Conservation (phyloP, 1,140 invertebrate species). For the Oreohelix idahoensis region DNA sequence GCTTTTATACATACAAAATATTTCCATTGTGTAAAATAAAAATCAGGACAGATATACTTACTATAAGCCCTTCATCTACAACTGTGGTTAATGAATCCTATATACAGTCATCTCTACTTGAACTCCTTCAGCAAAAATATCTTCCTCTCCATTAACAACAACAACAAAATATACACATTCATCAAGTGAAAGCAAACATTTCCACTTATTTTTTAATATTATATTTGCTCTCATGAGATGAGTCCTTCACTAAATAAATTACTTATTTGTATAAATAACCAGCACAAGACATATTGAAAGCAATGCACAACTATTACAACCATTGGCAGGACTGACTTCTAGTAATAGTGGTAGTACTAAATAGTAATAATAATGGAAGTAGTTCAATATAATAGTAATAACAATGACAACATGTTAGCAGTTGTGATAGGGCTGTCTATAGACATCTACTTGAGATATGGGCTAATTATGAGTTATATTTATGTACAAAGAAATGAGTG, state of each 20-base stretch:
- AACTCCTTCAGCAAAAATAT: background rate
- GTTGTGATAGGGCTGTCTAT: background rate
- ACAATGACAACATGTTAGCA: conserved; percentile 7
- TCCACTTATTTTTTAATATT: background rate
- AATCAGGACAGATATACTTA: too few relatives aligned
- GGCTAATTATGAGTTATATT: background rate
- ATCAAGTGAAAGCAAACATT: background rate
- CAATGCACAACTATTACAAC: conserved; percentile 25
- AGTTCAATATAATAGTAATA: background rate
- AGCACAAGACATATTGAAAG: conserved; percentile 12
- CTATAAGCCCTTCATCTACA: too few relatives aligned
- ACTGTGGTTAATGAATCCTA: too few relatives aligned
- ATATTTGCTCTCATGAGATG: background rate
- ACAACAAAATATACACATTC: background rate
- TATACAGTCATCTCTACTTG: background rate
- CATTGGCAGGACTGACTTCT: background rate
- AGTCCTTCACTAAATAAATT: background rate
- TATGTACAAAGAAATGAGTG: background rate
- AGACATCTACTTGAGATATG: conserved; percentile 8
- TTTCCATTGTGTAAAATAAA: too few relatives aligned
- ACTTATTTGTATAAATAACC: background rate
- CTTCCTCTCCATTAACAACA: background rate
- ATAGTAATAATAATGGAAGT: background rate
- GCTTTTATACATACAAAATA: too few relatives aligned
- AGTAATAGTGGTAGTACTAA: background rate